Evolutionary conservation across 1,140 invertebrate species (phyloP).

Genomic region (Kradibia gibbosae): DNA sequence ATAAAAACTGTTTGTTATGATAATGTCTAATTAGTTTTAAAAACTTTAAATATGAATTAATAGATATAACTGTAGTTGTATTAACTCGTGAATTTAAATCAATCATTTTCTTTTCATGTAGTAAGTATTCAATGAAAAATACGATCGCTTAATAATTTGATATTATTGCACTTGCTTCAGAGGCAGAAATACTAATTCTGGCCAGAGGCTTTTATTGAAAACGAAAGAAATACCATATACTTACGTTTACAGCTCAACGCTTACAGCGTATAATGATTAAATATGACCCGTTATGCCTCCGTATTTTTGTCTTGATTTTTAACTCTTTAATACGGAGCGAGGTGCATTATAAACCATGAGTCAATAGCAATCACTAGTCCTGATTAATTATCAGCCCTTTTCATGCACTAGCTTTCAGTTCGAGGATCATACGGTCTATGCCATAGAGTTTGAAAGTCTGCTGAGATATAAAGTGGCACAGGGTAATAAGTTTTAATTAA

Average conservation of each 20-base stretch:
- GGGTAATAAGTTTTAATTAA: conserved; percentile 27
- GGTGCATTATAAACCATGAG: background rate
- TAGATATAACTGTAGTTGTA: too few species aligned
- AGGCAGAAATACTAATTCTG: background rate
- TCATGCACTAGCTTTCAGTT: background rate
- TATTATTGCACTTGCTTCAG: background rate
- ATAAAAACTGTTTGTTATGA: too few species aligned
- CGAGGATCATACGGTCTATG: background rate
- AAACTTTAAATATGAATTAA: too few species aligned
- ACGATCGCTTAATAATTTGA: too few species aligned
- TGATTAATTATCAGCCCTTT: background rate
- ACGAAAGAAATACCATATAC: conserved; percentile 9
- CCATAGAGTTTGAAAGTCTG: background rate
- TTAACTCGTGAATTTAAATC: too few species aligned
- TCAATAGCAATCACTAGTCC: background rate
- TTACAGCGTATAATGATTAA: conserved; percentile 29
- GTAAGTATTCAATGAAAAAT: too few species aligned
- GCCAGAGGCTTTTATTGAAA: background rate
- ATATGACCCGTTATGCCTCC: conserved; percentile 4
- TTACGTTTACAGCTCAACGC: background rate
- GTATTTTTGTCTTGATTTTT: conserved; percentile 28
- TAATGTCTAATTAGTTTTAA: too few species aligned
- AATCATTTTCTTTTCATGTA: too few species aligned
- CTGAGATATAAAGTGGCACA: background rate
- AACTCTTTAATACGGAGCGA: conserved; percentile 31